These are phyloP conservation scores for Oreortyx pictus DNA, from an alignment of 2,797 vertebrate species.

Conservation along the genomic window DNA sequence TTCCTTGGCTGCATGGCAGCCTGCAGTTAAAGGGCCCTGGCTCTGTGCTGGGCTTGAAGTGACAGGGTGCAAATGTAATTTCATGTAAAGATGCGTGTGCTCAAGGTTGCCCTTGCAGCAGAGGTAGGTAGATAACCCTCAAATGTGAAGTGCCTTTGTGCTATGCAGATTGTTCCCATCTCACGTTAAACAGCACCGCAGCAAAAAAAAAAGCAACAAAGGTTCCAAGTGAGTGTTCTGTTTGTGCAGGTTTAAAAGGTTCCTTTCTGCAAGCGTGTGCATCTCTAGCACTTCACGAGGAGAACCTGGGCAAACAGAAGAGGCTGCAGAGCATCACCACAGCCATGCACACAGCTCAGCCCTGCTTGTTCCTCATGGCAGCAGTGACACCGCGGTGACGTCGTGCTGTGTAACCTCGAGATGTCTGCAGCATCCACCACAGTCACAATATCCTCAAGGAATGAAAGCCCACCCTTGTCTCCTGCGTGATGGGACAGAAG, in stretches of 20 bases:
- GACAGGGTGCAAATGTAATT: neutral
- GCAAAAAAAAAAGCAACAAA: neutral
- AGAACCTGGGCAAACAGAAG: neutral
- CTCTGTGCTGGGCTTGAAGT: neutral
- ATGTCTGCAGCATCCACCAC: neutral
- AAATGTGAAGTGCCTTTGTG: neutral
- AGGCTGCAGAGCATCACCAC: neutral
- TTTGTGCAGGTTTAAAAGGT: neutral
- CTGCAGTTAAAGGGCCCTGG: conserved; percentile 1
- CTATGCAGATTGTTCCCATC: neutral
- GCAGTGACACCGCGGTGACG: neutral
- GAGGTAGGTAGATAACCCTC: neutral
- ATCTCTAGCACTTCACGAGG: neutral
- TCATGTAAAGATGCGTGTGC: neutral
- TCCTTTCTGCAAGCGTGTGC: neutral
- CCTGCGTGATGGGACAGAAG: neutral
- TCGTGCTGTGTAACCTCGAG: neutral
- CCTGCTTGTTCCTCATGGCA: neutral
- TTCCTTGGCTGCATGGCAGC: neutral
- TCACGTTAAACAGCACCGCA: fast-evolving
- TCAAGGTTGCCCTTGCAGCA: neutral
- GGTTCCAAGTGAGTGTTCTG: neutral
- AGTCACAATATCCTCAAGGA: neutral
- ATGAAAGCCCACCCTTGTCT: neutral
- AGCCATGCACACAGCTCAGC: neutral